phyloP scores from a whole-genome alignment of 2,797 vertebrate genomes.

The Brotula barbata region DNA sequence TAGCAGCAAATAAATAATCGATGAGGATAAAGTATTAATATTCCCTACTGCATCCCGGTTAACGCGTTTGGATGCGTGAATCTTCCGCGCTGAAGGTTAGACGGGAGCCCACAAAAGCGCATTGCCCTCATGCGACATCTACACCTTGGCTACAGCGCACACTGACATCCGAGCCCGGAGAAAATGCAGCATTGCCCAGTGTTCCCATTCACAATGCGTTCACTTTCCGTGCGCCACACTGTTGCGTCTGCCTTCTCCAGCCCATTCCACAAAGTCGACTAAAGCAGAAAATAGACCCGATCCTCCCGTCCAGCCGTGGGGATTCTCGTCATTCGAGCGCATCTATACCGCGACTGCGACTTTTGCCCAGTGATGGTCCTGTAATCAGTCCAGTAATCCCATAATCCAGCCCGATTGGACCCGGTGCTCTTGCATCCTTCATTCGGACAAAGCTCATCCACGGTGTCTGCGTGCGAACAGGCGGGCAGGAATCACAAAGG shows the following conservation, averaged over 20 bases:
- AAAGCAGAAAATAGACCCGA: slow-evolving; percentile 52
- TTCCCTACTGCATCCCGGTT: slow-evolving; percentile 76
- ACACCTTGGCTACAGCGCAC: slow-evolving; percentile 72
- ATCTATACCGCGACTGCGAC: slow-evolving; percentile 66
- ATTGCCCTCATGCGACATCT: slow-evolving; percentile 81
- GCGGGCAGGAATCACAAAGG: slow-evolving; percentile 15
- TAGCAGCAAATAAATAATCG: slow-evolving; percentile 69
- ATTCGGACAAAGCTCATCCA: slow-evolving; percentile 67
- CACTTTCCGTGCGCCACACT: slow-evolving; percentile 80
- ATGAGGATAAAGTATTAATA: slow-evolving; percentile 77
- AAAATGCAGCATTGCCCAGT: slow-evolving; percentile 74
- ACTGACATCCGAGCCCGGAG: slow-evolving; percentile 67
- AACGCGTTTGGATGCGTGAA: slow-evolving; percentile 73
- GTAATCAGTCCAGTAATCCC: slow-evolving; percentile 79
- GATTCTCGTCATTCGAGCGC: slow-evolving; percentile 73
- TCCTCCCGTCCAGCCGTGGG: slow-evolving; percentile 64
- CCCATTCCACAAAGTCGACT: slow-evolving; percentile 65
- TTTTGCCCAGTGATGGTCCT: slow-evolving; percentile 75
- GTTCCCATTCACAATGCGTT: slow-evolving; percentile 72
- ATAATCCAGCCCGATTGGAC: slow-evolving; percentile 78
- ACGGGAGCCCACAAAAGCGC: slow-evolving; percentile 73
- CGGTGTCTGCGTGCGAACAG: slow-evolving; percentile 36
- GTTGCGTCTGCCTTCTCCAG: slow-evolving; percentile 72
- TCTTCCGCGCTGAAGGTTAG: slow-evolving; percentile 76
- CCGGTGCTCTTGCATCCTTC: slow-evolving; percentile 68